Percentiles rank a stretch among this genome's conserved stretches.
Conservation (phyloP, 2,797 vertebrate genomes). For the Crypturellus tataupa region DNA sequence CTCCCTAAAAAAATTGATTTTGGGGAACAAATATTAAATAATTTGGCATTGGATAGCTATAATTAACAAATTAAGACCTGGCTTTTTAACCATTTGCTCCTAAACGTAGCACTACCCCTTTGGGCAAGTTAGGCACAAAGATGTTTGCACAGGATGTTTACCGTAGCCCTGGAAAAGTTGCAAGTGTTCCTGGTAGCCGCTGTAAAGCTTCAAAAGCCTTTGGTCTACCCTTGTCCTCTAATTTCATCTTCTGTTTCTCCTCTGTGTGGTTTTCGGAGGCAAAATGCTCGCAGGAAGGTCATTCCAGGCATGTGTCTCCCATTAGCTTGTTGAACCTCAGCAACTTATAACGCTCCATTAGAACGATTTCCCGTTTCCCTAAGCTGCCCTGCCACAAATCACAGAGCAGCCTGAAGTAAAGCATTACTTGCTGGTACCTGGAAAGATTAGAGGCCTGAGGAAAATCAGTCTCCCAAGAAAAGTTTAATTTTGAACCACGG, state of each 20-base stretch:
- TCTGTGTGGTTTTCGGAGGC: conserved; percentile 40
- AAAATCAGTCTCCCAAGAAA: not conserved
- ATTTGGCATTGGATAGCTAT: not conserved
- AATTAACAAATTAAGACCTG: not conserved
- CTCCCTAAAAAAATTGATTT: not conserved
- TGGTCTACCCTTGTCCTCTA: not conserved
- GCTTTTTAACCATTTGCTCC: not conserved
- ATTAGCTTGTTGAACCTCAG: conserved; percentile 62
- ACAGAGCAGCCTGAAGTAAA: not conserved
- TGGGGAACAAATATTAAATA: not conserved
- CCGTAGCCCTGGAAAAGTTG: conserved; percentile 55
- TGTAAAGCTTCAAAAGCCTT: conserved; percentile 49
- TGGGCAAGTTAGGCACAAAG: not conserved
- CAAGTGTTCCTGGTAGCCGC: conserved; percentile 59
- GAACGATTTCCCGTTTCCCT: conserved; percentile 40
- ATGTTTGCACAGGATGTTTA: not conserved
- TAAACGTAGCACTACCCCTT: not conserved
- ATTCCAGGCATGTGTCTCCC: conserved; percentile 52
- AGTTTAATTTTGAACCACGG: conserved; percentile 40
- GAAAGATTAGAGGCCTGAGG: not conserved
- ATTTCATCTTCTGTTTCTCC: conserved; percentile 42
- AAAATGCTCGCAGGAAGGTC: conserved; percentile 35
- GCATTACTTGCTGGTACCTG: not conserved
- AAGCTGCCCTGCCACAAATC: conserved; percentile 32
- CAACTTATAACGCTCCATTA: conserved; percentile 52